Evolutionary conservation across 2,797 vertebrate genomes (phyloP).

Genomic region (Sebastes jordani): DNA sequence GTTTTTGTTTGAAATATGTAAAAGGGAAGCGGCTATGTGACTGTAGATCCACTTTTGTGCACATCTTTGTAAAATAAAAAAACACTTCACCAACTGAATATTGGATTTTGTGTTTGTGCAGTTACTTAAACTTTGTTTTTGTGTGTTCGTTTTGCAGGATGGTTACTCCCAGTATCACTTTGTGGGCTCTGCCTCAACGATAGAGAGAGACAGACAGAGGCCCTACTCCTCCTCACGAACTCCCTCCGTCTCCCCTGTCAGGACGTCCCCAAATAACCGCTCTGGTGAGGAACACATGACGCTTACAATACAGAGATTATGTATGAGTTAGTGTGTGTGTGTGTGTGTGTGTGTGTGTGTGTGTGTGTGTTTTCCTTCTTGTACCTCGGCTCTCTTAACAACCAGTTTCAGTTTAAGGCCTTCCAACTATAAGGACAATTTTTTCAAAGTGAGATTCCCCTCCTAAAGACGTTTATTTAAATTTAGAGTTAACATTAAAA

Average conservation of each 20-base stretch:
- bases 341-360: background rate
- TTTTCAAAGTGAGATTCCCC: background rate
- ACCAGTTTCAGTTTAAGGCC: background rate
- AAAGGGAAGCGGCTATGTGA: background rate
- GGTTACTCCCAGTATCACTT: constrained; percentile 99
- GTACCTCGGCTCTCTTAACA: background rate
- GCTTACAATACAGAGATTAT: background rate
- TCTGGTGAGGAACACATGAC: constrained; percentile 86
- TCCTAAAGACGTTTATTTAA: background rate
- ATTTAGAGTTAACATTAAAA: background rate
- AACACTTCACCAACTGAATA: background rate
- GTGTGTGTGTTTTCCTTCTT: background rate
- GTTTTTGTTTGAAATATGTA: background rate
- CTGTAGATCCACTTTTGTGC: background rate
- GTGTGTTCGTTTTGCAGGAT: constrained; percentile 84
- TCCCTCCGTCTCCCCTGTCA: constrained; percentile 96
- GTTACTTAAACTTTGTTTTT: background rate
- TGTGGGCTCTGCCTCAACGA: constrained; percentile 97
- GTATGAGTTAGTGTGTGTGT: background rate
- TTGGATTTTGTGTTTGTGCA: background rate
- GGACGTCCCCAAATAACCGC: constrained; percentile 97
- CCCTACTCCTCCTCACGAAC: constrained; percentile 98
- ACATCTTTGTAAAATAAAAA: background rate
- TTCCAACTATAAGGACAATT: background rate
- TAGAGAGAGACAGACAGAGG: constrained; percentile 97